Evolutionary conservation across 2,113 vertebrate species (phyloP), one percentile per base, ranked within the genome.

Genomic region (Grammomys dolichurus): DNA sequence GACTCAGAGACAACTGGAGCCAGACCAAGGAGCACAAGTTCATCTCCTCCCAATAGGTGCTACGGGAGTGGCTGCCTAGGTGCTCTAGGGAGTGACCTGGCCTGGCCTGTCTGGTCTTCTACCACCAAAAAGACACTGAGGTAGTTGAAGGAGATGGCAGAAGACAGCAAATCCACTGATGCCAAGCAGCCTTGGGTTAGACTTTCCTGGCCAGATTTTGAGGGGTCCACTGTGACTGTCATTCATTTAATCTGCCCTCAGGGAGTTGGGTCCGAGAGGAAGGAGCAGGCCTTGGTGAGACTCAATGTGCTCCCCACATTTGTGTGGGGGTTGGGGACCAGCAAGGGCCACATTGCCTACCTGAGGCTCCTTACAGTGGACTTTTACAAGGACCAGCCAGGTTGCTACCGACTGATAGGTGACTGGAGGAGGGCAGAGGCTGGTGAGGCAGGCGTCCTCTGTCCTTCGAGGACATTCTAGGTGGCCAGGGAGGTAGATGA

Each of bases 81-180:
- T 1, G 48, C 3, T 69, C 65, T 75, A 80, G 70, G 17, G 60
- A 46, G 40, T 85, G 81, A 63, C 58, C 92, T 85, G 70, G 58
- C 51, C 95, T 90, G 82, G 87, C 48, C 89, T n/a, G 77, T 46
- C 67, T 33, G 73, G 40, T 96, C 82, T 87, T 86, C 76, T 14
- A 81, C n/a, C 72, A 76, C 91, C 1, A 6, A 93, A 51, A 90
- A 77, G 48, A 77, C 56, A 40, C 58, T 0, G 73, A 94, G 75
- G 75, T 76, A 54, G 80, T 63, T 54, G 92, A 63, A 73, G 28
- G 78, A 20, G 14, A 70, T 60, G 48, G 58, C 0, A 11, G 60
- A 78, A 60, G 31, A 54, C 56, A 19, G 72, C 8, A 19, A 73
- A 36, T 76, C 76, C 40, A 3, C 58, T 0, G 3, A 60, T 78